Evolutionary conservation across 2,113 vertebrate genomes (phyloP), one percentile per base, ranked within the genome.

Genomic region (Tachysurus vachellii): DNA sequence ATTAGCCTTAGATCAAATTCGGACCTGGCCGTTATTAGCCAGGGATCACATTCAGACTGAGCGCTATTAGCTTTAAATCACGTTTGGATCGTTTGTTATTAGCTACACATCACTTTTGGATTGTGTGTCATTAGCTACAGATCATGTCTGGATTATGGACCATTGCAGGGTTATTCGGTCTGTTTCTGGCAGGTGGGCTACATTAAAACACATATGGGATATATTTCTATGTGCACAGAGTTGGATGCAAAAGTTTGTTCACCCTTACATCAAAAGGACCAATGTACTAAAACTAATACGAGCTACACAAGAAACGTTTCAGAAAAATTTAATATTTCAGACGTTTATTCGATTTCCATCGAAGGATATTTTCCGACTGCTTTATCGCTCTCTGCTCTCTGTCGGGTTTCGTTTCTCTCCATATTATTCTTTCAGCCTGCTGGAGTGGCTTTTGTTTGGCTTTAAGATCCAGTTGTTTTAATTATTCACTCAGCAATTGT

Each of bases 91-190:
- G n/a, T 80, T 57, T 4, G 77, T 23, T 31, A 17, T 80, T 80
- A 80, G 31, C 53, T 19, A 56, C 77, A 80, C 28, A 56, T 80
- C 75, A 28, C 53, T 80, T 80, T 26, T 21, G 54, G n/a, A 61
- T 81, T 81, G 79, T 81, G 31, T 42, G 56, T 81, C 79, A 81
- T 81, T 81, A 81, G 79, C 56, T 81, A 59, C 79, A 81, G 56
- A 42, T 81, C 57, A 42, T 81, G 79, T 61, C 79, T 61, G 79
- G 79, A 81, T 81, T 81, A 61, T 61, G 79, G 56, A 57, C n/a
- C 16, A 16, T 53, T 21, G 53, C 53, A 56, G n/a, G 21, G 56
- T 31, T 44, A 44, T 81, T 36, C 31, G 21, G 56, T 61, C 23
- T 26, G 79, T 81, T 81, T 23, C 31, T 13, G 56, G 56, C 79